phyloP scores from a whole-genome alignment of 1,140 invertebrate genomes.

The Drosophila jambulina region DNA sequence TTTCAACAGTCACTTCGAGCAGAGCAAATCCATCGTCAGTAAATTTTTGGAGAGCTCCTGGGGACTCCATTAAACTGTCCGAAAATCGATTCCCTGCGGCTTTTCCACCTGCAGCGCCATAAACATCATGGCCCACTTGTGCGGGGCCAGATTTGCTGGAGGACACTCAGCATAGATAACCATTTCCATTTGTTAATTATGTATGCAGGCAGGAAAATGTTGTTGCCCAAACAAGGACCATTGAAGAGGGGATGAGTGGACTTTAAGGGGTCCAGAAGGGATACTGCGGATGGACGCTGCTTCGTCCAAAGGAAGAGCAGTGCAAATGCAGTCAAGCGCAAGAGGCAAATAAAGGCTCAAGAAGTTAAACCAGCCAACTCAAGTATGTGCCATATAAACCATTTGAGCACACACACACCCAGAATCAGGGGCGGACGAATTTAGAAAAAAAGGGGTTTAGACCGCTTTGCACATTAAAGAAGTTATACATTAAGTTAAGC shows the following conservation, averaged over 20 bases:
- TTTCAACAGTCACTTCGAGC: conserved; percentile 1
- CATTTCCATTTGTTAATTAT: conserved; percentile 41
- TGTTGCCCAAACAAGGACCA: conserved; percentile 11
- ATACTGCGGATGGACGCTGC: conserved; percentile 4
- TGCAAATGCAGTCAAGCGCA: conserved; percentile 44
- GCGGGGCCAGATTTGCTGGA: conserved; percentile 17
- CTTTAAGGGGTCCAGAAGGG: conserved; percentile 1
- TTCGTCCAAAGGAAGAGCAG: conserved; percentile 7
- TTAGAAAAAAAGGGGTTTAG: background rate
- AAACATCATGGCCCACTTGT: conserved; percentile 10
- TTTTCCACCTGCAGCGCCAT: conserved; percentile 12
- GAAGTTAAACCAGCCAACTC: conserved; percentile 44
- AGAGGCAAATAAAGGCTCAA: conserved; percentile 48
- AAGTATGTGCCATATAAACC: conserved; percentile 55
- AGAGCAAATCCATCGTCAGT: conserved; percentile 25
- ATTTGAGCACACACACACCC: conserved; percentile 18
- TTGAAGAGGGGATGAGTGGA: background rate
- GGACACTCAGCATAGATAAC: conserved; percentile 21
- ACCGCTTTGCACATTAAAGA: too few species aligned
- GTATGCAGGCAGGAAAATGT: conserved; percentile 32
- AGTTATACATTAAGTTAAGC: background rate
- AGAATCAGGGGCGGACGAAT: conserved; percentile 1
- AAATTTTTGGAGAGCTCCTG: conserved; percentile 17
- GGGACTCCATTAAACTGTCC: background rate
- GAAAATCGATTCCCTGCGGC: conserved; percentile 41